Conservation (phyloP, 2,797 vertebrate species). For the Galagoides demidoff region DNA sequence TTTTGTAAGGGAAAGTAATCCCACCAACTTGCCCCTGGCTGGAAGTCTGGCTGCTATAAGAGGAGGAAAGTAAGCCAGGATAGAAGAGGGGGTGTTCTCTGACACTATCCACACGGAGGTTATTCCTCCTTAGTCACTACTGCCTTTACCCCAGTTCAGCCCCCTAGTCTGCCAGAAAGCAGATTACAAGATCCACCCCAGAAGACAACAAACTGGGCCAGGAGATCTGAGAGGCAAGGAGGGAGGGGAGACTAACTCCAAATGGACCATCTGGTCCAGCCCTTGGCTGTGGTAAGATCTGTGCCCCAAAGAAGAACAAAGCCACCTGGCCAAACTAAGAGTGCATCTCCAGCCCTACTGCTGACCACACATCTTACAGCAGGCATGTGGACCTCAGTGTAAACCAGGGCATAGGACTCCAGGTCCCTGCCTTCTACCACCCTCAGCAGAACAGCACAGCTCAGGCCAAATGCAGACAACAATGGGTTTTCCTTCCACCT, state of each 20-base stretch:
- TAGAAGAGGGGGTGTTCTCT: not conserved
- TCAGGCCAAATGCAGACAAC: not conserved
- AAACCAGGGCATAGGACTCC: not conserved
- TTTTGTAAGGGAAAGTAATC: constrained; percentile 63
- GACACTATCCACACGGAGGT: too few relatives aligned
- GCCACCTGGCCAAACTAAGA: constrained; percentile 36
- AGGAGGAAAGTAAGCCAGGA: not conserved
- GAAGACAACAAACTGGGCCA: constrained; percentile 40
- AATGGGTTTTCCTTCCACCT: not conserved
- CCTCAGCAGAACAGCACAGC: not conserved
- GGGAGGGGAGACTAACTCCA: constrained; percentile 42
- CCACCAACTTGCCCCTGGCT: constrained; percentile 58
- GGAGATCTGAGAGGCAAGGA: constrained; percentile 12
- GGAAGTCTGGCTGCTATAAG: not conserved
- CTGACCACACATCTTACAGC: not conserved
- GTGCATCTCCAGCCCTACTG: not conserved
- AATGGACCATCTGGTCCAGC: constrained; percentile 47
- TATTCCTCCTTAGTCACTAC: not conserved
- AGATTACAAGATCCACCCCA: constrained; percentile 13
- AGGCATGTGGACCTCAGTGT: not conserved
- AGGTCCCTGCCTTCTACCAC: not conserved
- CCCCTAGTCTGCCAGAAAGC: constrained; percentile 5
- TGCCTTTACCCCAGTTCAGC: not conserved
- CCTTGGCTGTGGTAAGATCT: constrained; percentile 51
- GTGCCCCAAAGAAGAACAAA: constrained; percentile 13